Evolutionary conservation across 2,888 invertebrate species (phyloP).

Genomic region (Scaptomyza flava): DNA sequence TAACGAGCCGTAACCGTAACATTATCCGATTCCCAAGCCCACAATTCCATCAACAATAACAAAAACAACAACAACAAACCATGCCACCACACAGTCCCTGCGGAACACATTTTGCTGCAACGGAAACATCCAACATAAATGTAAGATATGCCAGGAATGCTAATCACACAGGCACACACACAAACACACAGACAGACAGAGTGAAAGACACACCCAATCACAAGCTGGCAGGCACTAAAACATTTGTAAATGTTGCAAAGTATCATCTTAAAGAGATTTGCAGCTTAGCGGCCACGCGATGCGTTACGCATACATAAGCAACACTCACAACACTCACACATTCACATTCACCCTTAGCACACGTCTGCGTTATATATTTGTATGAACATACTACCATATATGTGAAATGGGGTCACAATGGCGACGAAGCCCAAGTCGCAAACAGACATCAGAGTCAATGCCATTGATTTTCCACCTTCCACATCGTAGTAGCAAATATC

Average conservation of each 20-base stretch:
- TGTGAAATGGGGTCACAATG: constrained; percentile 49
- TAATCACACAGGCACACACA: constrained; percentile 74
- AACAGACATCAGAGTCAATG: constrained; percentile 44
- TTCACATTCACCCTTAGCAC: constrained; percentile 11
- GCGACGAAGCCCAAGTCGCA: constrained; percentile 17
- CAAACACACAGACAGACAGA: constrained; percentile 1
- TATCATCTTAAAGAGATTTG: constrained; percentile 83
- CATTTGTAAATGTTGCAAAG: constrained; percentile 81
- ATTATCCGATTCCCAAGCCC: constrained; percentile 67
- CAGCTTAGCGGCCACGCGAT: constrained; percentile 82
- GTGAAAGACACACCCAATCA: constrained; percentile 22
- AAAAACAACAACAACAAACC: background rate
- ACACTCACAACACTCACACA: constrained; percentile 21
- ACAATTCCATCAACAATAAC: constrained; percentile 13
- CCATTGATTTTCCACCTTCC: constrained; percentile 61
- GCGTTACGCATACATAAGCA: constrained; percentile 81
- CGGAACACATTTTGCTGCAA: constrained; percentile 71
- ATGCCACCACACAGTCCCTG: constrained; percentile 9
- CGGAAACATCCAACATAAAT: constrained; percentile 79
- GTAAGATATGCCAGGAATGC: constrained; percentile 81
- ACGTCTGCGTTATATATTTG: constrained; percentile 52
- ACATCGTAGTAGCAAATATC: constrained; percentile 7
- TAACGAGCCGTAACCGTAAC: constrained; percentile 81
- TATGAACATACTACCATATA: constrained; percentile 28
- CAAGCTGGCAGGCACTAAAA: constrained; percentile 63